A percentile compares a stretch with the other conserved stretches of the same genome.
Evolutionary conservation across 2,797 vertebrate genomes (phyloP).

Genomic region (Dendrocincla fuliginosa): DNA sequence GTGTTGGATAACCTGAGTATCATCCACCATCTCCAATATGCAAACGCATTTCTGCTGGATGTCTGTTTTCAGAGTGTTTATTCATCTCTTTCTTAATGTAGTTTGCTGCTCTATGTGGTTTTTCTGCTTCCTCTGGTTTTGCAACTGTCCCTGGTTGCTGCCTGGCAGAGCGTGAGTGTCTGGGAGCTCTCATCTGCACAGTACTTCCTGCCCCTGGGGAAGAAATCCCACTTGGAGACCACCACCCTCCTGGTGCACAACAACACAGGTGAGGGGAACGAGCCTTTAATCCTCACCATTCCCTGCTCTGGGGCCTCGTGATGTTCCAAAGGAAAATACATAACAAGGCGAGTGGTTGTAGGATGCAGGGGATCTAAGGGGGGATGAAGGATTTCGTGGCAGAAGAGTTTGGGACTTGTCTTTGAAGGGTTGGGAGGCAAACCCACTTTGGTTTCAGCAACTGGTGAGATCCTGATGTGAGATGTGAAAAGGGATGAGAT

Average conservation of each 20-base stretch:
- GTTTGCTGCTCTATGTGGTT: conserved; percentile 81
- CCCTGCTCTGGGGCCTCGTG: not conserved
- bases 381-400: not conserved
- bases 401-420: not conserved
- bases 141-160: conserved; percentile 46
- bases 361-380: not conserved
- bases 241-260: conserved; percentile 87
- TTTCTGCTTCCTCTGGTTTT: conserved; percentile 81
- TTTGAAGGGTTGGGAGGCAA: not conserved
- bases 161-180: conserved; percentile 66
- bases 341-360: not conserved
- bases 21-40: fast-evolving
- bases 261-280: conserved; percentile 77
- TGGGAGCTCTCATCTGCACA: conserved; percentile 82
- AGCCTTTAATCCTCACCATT: not conserved
- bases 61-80: not conserved
- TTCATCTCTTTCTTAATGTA: conserved; percentile 53
- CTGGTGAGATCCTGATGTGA: not conserved
- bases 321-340: not conserved
- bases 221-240: conserved; percentile 66
- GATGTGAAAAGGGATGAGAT: not conserved
- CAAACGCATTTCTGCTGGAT: not conserved
- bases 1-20: fast-evolving
- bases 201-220: conserved; percentile 79
- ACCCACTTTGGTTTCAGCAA: not conserved